Conservation (phyloP, 2,888 invertebrate genomes). For the Pecten maximus region DNA sequence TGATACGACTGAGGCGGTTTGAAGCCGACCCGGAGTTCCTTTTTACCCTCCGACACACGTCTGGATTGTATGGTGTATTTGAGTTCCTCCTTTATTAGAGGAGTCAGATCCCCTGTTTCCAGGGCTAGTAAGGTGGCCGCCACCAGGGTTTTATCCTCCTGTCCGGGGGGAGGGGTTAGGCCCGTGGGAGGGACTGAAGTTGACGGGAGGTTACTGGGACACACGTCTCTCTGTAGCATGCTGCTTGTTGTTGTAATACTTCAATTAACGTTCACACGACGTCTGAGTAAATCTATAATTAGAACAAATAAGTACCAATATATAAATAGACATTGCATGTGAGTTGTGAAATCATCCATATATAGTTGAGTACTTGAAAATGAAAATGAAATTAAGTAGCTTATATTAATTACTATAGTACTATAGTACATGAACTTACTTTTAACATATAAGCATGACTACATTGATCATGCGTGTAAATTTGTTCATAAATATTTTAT, state of each 20-base stretch:
- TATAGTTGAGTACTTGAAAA: neutral
- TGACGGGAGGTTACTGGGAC: neutral
- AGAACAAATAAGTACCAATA: neutral
- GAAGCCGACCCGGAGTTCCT: conserved; percentile 66
- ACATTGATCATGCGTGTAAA: no score
- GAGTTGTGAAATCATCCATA: neutral
- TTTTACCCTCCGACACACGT: conserved; percentile 69
- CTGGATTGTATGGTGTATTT: conserved; percentile 69
- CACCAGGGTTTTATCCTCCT: conserved; percentile 38
- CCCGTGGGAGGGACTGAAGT: neutral
- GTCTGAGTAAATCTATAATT: neutral
- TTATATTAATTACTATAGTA: no score
- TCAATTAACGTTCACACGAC: neutral
- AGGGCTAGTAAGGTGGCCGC: conserved; percentile 45
- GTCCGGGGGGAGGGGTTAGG: neutral
- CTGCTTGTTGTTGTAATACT: neutral
- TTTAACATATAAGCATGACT: no score
- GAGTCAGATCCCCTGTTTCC: conserved; percentile 50
- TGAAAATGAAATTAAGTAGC: no score
- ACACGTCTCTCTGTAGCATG: conserved; percentile 19
- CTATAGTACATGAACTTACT: no score
- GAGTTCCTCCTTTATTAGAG: conserved; percentile 71
- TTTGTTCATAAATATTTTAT: no score
- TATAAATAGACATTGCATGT: conserved; percentile 20
- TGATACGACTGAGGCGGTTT: conserved; percentile 56